phyloP scores from a whole-genome alignment of 2,113 vertebrate species.

The Aphelocoma coerulescens region DNA sequence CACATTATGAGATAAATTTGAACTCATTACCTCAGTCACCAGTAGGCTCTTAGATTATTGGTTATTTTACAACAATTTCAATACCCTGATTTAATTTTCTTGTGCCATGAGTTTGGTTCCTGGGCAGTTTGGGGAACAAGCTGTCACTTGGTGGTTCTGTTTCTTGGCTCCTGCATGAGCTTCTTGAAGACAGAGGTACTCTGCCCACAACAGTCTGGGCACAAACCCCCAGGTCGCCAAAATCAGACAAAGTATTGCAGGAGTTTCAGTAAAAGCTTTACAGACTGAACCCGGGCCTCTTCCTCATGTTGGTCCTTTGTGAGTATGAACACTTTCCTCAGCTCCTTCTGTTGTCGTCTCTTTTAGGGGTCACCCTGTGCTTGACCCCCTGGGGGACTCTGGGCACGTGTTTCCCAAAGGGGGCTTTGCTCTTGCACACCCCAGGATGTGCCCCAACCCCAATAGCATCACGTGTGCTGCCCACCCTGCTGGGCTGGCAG shows the following conservation, averaged over 20 bases:
- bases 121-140: not conserved
- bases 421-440: not conserved
- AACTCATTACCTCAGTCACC: slow-evolving; percentile 34
- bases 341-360: not conserved
- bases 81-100: not conserved
- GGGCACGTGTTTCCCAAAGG: not conserved
- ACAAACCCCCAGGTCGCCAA: not conserved
- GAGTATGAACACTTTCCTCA: not conserved
- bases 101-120: not conserved
- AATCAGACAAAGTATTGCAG: not conserved
- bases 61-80: not conserved
- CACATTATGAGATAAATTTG: not conserved
- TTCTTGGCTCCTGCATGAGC: not conserved
- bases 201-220: rapidly evolving
- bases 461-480: rapidly evolving
- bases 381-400: not conserved
- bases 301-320: not conserved
- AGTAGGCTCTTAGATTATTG: not conserved
- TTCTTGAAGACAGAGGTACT: not conserved
- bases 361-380: not conserved
- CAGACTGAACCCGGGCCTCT: rapidly evolving
- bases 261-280: not conserved
- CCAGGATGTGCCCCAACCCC: not conserved
- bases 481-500: rapidly evolving
- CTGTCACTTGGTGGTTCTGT: not conserved